These are phyloP conservation scores for Epinotia brunnichana DNA, from an alignment of 2,888 invertebrate species.

Conservation along the genomic window DNA sequence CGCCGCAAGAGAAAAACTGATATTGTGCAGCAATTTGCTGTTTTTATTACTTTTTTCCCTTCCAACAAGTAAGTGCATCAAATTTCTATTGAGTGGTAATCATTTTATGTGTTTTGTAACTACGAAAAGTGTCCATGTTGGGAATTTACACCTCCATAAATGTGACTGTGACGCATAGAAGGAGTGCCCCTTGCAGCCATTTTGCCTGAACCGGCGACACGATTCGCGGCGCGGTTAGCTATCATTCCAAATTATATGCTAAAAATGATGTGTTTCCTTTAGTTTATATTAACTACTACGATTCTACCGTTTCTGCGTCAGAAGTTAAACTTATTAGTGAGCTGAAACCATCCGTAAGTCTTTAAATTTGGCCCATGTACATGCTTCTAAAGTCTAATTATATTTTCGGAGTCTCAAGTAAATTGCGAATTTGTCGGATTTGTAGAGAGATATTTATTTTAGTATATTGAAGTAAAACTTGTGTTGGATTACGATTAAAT, in stretches of 20 bases:
- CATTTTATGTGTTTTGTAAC: constrained; percentile 59
- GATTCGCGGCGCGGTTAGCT: constrained; percentile 77
- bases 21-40: constrained; percentile 82
- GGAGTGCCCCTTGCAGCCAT: constrained; percentile 85
- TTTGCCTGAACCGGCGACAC: constrained; percentile 83
- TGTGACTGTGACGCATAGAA: constrained; percentile 85
- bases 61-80: constrained; percentile 82
- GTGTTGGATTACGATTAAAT: constrained; percentile 10
- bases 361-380: constrained; percentile 61
- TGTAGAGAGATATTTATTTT: neutral
- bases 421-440: constrained; percentile 16
- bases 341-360: constrained; percentile 60
- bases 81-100: constrained; percentile 68
- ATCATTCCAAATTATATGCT: constrained; percentile 61
- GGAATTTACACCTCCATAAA: constrained; percentile 62
- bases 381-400: constrained; percentile 60
- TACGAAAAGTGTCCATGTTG: constrained; percentile 59
- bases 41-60: constrained; percentile 82
- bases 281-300: constrained; percentile 29
- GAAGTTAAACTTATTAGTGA: constrained; percentile 44
- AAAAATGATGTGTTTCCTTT: constrained; percentile 43
- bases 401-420: constrained; percentile 58
- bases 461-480: neutral
- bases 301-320: constrained; percentile 27
- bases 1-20: constrained; percentile 83